These are phyloP conservation scores for Drosophila atripex DNA, from an alignment of 2,888 invertebrate species.

Conservation along the genomic window DNA sequence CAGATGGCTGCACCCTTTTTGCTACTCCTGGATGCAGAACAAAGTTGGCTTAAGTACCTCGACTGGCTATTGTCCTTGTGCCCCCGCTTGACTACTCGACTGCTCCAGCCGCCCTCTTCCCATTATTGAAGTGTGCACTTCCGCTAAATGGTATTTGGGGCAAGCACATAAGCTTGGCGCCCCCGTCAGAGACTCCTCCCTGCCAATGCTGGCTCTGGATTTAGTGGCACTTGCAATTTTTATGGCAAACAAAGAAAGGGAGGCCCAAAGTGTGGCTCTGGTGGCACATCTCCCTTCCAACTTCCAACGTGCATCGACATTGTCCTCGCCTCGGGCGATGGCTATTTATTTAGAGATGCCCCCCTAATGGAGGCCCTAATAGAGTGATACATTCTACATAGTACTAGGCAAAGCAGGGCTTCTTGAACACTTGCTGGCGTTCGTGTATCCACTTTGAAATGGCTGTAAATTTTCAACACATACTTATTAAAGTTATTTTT, in stretches of 20 bases:
- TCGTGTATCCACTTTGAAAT: conserved; percentile 44
- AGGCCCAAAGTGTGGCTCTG: conserved; percentile 9
- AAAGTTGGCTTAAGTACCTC: conserved; percentile 38
- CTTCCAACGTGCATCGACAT: conserved; percentile 14
- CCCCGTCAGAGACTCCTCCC: conserved; percentile 2
- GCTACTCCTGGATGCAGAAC: conserved; percentile 16
- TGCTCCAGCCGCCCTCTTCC: conserved; percentile 55
- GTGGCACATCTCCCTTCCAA: not conserved
- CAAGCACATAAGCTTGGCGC: conserved; percentile 66
- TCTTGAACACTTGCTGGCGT: conserved; percentile 10
- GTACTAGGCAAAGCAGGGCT: conserved; percentile 33
- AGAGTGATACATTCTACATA: conserved; percentile 10
- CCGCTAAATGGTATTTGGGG: conserved; percentile 75
- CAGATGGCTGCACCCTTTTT: conserved; percentile 49
- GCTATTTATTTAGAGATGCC: conserved; percentile 39
- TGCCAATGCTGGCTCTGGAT: conserved; percentile 33
- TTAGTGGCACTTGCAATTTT: conserved; percentile 63
- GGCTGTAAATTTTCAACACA: conserved; percentile 26
- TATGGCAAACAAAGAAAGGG: conserved; percentile 49
- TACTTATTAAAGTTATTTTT: not conserved
- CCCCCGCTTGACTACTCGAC: conserved; percentile 28
- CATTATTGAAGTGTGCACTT: conserved; percentile 72
- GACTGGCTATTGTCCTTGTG: conserved; percentile 49
- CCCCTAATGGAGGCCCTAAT: conserved; percentile 15
- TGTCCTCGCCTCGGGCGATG: conserved; percentile 35